Conservation (phyloP, 2,797 vertebrate species). For the Scyliorhinus canicula region DNA sequence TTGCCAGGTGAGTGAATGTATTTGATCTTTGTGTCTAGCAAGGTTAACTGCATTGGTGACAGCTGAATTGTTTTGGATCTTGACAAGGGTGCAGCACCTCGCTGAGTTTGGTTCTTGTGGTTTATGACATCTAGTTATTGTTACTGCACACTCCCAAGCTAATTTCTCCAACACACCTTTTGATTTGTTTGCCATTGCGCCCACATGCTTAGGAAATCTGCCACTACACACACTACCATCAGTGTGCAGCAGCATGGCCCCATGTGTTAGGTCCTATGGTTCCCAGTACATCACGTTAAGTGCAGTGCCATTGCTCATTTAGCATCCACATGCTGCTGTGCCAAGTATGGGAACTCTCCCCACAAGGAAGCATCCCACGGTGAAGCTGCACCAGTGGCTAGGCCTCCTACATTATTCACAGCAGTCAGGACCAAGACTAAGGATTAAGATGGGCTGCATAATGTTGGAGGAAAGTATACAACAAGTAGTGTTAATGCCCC, state of each 20-base stretch:
- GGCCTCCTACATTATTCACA: no score
- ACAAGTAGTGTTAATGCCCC: not conserved
- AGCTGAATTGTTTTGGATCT: not conserved
- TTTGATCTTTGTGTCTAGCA: not conserved
- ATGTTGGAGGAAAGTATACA: not conserved
- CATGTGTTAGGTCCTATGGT: not conserved
- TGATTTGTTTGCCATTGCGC: not conserved
- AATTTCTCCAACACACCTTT: not conserved
- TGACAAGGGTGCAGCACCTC: not conserved
- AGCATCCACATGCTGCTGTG: not conserved
- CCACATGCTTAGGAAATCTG: not conserved
- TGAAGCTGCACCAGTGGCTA: not conserved
- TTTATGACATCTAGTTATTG: not conserved
- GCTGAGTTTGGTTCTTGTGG: not conserved
- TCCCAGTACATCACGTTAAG: no score
- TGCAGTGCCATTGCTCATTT: not conserved
- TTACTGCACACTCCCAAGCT: not conserved
- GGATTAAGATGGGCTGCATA: not conserved
- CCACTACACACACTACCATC: not conserved
- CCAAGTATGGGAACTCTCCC: not conserved
- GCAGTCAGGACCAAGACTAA: not conserved
- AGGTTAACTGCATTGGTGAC: not conserved
- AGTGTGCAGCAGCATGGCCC: not conserved
- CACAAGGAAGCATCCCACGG: not conserved
- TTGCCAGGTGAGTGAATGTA: constrained; percentile 14